Evolutionary conservation across 2,113 vertebrate genomes (phyloP).

Genomic region (Panurus biarmicus): DNA sequence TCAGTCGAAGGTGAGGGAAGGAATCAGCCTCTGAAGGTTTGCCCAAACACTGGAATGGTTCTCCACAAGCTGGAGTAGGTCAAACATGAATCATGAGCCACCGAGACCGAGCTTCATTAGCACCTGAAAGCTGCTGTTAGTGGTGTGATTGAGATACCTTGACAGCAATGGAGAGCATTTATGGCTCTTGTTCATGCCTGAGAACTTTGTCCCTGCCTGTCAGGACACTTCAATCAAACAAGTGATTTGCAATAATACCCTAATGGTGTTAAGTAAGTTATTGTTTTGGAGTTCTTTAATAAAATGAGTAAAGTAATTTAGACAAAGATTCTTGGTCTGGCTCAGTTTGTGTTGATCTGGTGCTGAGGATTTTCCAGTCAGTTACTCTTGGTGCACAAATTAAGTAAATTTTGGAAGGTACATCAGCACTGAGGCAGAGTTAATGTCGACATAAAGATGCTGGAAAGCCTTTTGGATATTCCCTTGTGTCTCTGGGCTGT

Average conservation of each 20-base stretch:
- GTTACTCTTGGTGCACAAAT: neutral
- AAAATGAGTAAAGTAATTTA: too few species aligned
- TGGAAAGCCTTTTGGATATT: neutral
- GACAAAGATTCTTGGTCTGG: neutral
- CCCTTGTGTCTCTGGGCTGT: neutral
- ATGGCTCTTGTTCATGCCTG: neutral
- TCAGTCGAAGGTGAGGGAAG: conserved; percentile 79
- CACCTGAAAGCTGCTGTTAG: neutral
- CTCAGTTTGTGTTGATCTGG: neutral
- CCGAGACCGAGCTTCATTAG: neutral
- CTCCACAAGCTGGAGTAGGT: neutral
- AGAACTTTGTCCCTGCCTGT: neutral
- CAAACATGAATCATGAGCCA: neutral
- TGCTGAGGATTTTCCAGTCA: neutral
- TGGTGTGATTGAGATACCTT: neutral
- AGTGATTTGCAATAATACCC: neutral
- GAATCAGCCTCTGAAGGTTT: neutral
- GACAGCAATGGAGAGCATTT: neutral
- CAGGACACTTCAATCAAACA: neutral
- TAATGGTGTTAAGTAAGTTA: neutral
- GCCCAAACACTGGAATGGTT: neutral
- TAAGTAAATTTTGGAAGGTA: neutral
- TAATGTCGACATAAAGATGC: neutral
- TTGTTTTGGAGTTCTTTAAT: too few species aligned
- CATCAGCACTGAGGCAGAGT: neutral